These are phyloP conservation scores for Nanorana parkeri DNA, from an alignment of 2,113 vertebrate species.

Conservation along the genomic window DNA sequence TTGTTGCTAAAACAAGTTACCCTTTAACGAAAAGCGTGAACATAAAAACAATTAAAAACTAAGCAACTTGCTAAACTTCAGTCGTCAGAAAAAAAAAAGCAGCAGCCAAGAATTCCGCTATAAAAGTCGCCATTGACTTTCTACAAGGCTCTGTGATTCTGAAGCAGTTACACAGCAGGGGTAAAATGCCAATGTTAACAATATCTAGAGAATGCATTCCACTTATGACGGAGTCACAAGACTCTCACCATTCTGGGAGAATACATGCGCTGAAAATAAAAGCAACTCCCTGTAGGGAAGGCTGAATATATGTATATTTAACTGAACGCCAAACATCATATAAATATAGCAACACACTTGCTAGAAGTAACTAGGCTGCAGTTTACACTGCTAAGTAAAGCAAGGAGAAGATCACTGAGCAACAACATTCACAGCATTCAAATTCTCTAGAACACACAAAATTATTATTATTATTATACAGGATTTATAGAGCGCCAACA, in stretches of 20 bases:
- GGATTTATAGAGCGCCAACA: too few species aligned
- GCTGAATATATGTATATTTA: slow-evolving; percentile 7
- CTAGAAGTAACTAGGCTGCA: background rate
- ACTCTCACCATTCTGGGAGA: slow-evolving; percentile 5
- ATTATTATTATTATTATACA: too few species aligned
- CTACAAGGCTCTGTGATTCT: background rate
- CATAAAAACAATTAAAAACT: too few species aligned
- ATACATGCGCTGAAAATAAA: slow-evolving; percentile 33
- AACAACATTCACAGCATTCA: too few species aligned
- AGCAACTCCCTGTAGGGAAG: slow-evolving; percentile 7
- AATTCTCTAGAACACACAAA: background rate
- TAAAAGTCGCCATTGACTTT: background rate
- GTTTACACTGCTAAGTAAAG: background rate
- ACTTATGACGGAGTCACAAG: background rate
- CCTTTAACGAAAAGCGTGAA: too few species aligned
- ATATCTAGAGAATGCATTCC: slow-evolving; percentile 22
- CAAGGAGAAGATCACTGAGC: background rate
- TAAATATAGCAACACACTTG: slow-evolving; percentile 17
- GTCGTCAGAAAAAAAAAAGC: too few species aligned
- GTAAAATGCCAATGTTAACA: background rate
- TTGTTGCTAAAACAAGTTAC: too few species aligned
- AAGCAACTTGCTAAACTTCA: too few species aligned
- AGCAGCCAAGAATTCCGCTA: too few species aligned
- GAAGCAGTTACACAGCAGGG: background rate
- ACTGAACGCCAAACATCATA: background rate